Percentiles rank a stretch among this genome's conserved stretches.
Conservation (phyloP, 30 jellyfish, hydroid and myxozoan species). For the Chrysaora quinquecirrha region DNA sequence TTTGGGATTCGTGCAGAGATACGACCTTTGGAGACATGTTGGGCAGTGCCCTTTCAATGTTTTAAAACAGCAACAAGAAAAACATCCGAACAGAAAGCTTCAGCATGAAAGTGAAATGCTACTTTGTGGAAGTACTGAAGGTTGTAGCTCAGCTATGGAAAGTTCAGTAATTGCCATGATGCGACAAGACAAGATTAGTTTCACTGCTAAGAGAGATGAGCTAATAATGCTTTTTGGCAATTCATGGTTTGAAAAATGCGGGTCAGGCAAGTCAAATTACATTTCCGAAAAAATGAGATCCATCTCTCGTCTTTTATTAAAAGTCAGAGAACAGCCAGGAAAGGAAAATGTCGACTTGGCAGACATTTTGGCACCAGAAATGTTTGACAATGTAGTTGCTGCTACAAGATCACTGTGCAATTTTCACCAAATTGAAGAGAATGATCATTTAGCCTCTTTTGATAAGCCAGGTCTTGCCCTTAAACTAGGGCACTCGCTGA, state of each 20-base stretch:
- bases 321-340: slow-evolving; percentile 13
- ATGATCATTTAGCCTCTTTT: slow-evolving; percentile 38
- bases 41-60: slow-evolving; percentile 32
- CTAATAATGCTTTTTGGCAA: no score
- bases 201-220: no score
- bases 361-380: slow-evolving; percentile 7
- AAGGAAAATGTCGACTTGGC: slow-evolving; percentile 8
- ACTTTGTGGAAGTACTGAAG: slow-evolving; percentile 17
- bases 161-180: no score
- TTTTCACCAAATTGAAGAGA: slow-evolving; percentile 6
- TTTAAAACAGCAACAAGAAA: background rate
- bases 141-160: slow-evolving; percentile 8
- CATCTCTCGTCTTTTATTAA: slow-evolving; percentile 48
- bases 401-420: slow-evolving; percentile 49
- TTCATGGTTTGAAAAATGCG: slow-evolving; percentile 27
- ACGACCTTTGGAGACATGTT: slow-evolving; percentile 78
- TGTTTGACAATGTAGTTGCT: slow-evolving; percentile 29
- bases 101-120: slow-evolving; percentile 57
- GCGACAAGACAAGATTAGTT: no score
- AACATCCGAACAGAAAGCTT: slow-evolving; percentile 1
- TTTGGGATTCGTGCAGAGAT: slow-evolving; percentile 51
- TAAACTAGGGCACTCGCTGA: background rate
- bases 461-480: slow-evolving; percentile 20
- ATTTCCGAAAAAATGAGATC: no score
- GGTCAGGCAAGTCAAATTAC: slow-evolving; percentile 35